Conservation (phyloP, 2,113 vertebrate genomes). For the Macheiramphus alcinus region DNA sequence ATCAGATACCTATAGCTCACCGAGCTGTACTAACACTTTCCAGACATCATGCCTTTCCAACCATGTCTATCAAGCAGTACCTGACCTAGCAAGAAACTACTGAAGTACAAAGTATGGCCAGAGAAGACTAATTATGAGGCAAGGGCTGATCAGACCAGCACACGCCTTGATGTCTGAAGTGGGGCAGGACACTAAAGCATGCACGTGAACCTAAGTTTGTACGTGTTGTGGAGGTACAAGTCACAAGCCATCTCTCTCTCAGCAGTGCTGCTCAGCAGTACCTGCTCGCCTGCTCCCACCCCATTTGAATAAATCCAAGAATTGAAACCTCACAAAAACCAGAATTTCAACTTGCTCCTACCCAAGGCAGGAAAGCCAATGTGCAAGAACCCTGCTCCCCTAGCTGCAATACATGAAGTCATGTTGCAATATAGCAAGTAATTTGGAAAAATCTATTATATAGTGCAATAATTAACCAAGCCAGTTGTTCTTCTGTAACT, state of each 20-base stretch:
- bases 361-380: background rate
- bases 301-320: background rate
- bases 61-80: background rate
- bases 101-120: background rate
- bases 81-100: background rate
- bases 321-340: background rate
- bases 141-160: background rate
- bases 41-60: background rate
- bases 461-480: background rate
- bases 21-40: background rate
- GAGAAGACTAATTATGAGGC: background rate
- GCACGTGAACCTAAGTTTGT: accelerated
- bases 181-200: background rate
- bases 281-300: background rate
- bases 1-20: background rate
- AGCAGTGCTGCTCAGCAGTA: background rate
- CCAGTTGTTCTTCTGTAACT: background rate
- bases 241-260: background rate
- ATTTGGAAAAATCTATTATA: background rate
- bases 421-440: background rate
- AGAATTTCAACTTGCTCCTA: background rate
- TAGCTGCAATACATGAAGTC: background rate
- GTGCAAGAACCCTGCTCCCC: background rate
- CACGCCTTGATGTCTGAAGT: accelerated
- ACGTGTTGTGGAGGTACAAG: accelerated